These are phyloP conservation scores for Neomorphus geoffroyi DNA, from an alignment of 2,797 vertebrate species.

Conservation along the genomic window DNA sequence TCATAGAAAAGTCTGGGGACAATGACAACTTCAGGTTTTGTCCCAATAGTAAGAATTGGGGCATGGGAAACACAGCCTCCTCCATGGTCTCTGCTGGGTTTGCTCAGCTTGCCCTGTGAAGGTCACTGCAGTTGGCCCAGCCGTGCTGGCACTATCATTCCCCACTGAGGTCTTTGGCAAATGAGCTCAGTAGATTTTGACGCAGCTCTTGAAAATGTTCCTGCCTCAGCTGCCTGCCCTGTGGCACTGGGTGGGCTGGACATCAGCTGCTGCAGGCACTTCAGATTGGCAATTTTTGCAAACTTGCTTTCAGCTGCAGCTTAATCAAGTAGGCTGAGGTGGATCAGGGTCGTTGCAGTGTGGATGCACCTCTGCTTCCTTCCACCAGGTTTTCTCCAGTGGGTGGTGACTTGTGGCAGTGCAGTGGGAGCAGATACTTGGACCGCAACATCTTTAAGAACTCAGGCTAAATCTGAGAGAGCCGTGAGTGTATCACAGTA, in stretches of 20 bases:
- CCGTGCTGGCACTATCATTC: background rate
- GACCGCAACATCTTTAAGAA: no score
- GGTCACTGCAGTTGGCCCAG: background rate
- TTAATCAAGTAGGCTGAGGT: background rate
- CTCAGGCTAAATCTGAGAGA: no score
- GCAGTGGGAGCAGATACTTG: no score
- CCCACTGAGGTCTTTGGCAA: background rate
- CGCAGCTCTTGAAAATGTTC: background rate
- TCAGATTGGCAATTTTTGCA: background rate
- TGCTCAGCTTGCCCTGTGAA: accelerated
- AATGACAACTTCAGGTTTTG: background rate
- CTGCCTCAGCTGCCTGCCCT: background rate
- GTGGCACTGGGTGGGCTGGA: background rate
- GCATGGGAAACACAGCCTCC: background rate
- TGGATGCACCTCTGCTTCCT: background rate
- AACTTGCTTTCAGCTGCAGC: background rate
- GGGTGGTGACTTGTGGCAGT: no score
- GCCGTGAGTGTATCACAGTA: no score
- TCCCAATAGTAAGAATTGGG: no score
- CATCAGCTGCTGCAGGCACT: background rate
- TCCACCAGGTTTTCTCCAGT: no score
- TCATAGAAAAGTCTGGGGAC: background rate
- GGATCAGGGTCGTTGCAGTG: background rate
- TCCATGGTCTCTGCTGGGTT: background rate
- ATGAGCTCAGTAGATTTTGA: background rate